Base-by-base conservation (phyloP, 2,888 invertebrate genomes). In the Perithous albicinctus region DNA sequence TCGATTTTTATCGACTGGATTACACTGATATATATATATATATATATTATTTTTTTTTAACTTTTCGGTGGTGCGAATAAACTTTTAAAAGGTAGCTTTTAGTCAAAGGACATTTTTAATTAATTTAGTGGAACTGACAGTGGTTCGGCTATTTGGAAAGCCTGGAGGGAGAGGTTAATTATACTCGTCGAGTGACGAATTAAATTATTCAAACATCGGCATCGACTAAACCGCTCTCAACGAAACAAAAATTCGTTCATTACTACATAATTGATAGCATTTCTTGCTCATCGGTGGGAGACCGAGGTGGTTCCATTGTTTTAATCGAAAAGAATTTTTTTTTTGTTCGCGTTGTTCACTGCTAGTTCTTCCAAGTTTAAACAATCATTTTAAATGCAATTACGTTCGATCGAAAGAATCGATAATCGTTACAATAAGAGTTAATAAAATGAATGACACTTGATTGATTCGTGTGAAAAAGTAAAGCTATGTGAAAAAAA, bases 241-340 rank as follows among this genome's bases (percentile, higher is more conserved):
- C 48, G 35, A 76, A 48, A 32, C 69, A 15, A 38, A 64, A 66
- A 66, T 72, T 56, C 72, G 56, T 66, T 63, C 43, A 20, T 23
- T 41, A 8, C 23, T 23, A 7, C 54, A 72, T 54, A 46, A 54
- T 46, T 54, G 63, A 72, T 32, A 64, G 35, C 8, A 12, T 20
- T 3, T 51, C 23, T n/a, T 10, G 20, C 51, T 51, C 51, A 23
- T 20, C 23, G 10, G 6, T 18, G 46, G 7, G 15, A 15, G 18
- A 1, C 43, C 5, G 15, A 5, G 15, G 46, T 7, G 7, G 6
- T 15, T 46, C 18, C 46, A 18, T 18, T 46, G 18, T 15, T 18
- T 46, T 46, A 2, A 41, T 41, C 6, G 48, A 48, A 20, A 4
- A 3, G 20, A n/a, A n/a, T n/a, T n/a, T n/a, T n/a, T n/a, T n/a